These are phyloP conservation scores for Remorina albescens DNA, from an alignment of 2,797 vertebrate genomes.

Conservation along the genomic window DNA sequence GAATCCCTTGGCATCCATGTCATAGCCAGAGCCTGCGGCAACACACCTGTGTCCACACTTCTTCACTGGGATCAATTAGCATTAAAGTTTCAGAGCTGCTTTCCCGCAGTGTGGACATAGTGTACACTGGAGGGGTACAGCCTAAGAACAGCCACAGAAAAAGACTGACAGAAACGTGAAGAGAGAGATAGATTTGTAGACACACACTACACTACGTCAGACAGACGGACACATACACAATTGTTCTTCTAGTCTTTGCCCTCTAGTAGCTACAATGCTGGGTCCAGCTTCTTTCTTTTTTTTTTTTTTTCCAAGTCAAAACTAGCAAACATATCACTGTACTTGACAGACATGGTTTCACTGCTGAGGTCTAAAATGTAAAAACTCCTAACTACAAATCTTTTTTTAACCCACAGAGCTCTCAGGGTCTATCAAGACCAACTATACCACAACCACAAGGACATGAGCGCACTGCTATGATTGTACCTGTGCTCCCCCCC, in stretches of 20 bases:
- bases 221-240: slow-evolving; percentile 22
- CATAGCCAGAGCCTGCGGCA: slow-evolving; percentile 77
- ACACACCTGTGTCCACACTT: slow-evolving; percentile 83
- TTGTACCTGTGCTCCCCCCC: slow-evolving; percentile 15
- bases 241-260: not conserved
- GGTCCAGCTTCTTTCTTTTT: not conserved
- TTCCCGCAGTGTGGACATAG: slow-evolving; percentile 67
- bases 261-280: not conserved
- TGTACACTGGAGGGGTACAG: slow-evolving; percentile 75
- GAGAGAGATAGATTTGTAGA: slow-evolving; percentile 59
- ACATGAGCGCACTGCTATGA: not conserved
- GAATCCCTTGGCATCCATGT: slow-evolving; percentile 74
- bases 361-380: slow-evolving; percentile 8
- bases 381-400: not conserved
- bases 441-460: not conserved
- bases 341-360: not conserved
- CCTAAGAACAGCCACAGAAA: slow-evolving; percentile 63
- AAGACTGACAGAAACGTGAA: slow-evolving; percentile 55
- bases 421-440: not conserved
- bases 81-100: slow-evolving; percentile 82
- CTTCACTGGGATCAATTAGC: slow-evolving; percentile 87
- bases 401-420: not conserved
- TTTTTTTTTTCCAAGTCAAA: not conserved
- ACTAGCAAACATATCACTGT: not conserved
- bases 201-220: slow-evolving; percentile 26